Base-by-base conservation (phyloP, 2,888 invertebrate species). In the Cacoxenus indagator region DNA sequence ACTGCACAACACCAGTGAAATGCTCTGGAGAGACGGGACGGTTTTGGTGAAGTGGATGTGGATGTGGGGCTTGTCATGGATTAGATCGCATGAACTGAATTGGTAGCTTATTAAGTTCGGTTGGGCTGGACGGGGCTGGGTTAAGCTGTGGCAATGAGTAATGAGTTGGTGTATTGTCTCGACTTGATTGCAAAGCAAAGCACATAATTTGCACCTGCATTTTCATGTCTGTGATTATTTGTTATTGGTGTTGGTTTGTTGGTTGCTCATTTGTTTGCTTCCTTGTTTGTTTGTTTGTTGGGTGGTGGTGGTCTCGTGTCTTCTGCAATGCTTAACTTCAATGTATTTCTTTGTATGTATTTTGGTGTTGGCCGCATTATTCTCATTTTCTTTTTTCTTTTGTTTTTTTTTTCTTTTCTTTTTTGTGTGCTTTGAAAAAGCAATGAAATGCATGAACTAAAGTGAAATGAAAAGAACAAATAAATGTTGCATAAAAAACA, bases 201-300 rank as follows among this genome's bases (percentile, higher is more conserved):
- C 84, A 82, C 84, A 78, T 76, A 84, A 83, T 83, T 76, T 72
- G 73, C 82, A 82, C 76, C 78, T 73, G 73, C 80, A 80, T 82
- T 77, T 76, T 67, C 11, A 73, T 73, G 74, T 80, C 75, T 82
- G 81, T 74, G 70, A 68, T 75, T 74, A 73, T 72, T 64, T 43
- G 68, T 66, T 68, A 65, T 69, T 75, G 75, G 75, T 78, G 73
- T 75, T 68, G 64, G 74, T 70, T 70, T 70, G 59, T 71, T 68
- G 51, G 27, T 61, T 37, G 22, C 69, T 37, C 57, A 59, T 67
- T 69, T 61, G 64, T 69, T 67, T 26, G 62, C 72, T 70, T 73
- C 68, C 73, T 71, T 76, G 65, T 70, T 70, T 73, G 71, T 46
- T 17, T 70, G 59, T 64, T 69, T 78, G 73, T 68, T 77, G 73